Conservation (phyloP, 2,888 invertebrate species). For the Hemistola chrysoprasaria region DNA sequence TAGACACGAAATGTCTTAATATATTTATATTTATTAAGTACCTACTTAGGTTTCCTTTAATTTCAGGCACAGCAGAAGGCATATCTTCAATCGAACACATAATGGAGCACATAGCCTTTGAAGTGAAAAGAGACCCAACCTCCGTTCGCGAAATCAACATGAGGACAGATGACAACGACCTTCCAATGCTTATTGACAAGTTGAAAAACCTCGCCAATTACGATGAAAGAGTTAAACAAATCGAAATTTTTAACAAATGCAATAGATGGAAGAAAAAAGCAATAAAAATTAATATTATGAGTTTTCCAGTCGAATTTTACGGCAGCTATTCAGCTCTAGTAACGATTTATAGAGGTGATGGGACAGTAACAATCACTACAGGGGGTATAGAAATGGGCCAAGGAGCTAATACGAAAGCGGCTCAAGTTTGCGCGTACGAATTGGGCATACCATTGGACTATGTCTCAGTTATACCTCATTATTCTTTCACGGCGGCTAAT, state of each 20-base stretch:
- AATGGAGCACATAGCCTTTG: conserved; percentile 86
- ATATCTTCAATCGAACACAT: conserved; percentile 83
- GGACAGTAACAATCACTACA: conserved; percentile 86
- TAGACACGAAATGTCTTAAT: too few relatives aligned
- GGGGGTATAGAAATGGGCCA: conserved; percentile 90
- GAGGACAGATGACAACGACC: conserved; percentile 59
- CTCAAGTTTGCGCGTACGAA: conserved; percentile 88
- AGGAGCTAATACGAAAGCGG: conserved; percentile 90
- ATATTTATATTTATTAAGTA: too few relatives aligned
- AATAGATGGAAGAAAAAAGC: conserved; percentile 91
- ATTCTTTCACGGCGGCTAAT: conserved; percentile 83
- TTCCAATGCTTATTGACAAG: conserved; percentile 78
- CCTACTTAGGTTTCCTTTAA: not conserved
- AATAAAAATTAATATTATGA: conserved; percentile 84
- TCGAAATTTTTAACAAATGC: conserved; percentile 81
- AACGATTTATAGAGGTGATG: conserved; percentile 86
- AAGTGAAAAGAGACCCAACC: conserved; percentile 80
- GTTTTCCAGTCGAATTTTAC: conserved; percentile 80
- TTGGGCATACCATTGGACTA: conserved; percentile 85
- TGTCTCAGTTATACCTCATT: conserved; percentile 83
- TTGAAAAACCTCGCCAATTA: conserved; percentile 79
- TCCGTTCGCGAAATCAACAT: conserved; percentile 83
- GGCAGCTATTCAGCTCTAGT: conserved; percentile 84
- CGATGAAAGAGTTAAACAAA: conserved; percentile 67
- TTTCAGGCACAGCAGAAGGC: conserved; percentile 80